Evolutionary conservation across 2,888 invertebrate species (phyloP).

Genomic region (Argynnis bischoffii): DNA sequence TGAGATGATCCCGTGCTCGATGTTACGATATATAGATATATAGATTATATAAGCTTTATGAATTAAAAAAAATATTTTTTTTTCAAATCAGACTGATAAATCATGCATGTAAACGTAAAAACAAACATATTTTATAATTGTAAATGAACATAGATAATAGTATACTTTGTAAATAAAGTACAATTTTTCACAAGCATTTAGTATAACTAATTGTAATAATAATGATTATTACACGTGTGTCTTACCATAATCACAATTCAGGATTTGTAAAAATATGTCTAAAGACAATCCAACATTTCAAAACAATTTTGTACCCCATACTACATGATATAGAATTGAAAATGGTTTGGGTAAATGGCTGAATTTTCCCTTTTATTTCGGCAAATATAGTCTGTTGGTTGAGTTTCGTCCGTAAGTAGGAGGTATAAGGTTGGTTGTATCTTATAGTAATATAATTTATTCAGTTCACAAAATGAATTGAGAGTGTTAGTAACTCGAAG

Average conservation of each 20-base stretch:
- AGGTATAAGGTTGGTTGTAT: slow-evolving; percentile 64
- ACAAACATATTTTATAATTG: no score
- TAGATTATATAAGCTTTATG: no score
- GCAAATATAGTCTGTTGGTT: slow-evolving; percentile 55
- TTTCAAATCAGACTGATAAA: no score
- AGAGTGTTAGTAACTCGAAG: slow-evolving; percentile 81
- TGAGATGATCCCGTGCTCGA: no score
- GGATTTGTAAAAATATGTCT: slow-evolving; percentile 66
- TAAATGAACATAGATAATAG: no score
- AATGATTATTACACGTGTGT: slow-evolving; percentile 70
- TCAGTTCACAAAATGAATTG: slow-evolving; percentile 82
- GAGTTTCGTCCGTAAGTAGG: slow-evolving; percentile 55
- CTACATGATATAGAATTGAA: slow-evolving; percentile 51
- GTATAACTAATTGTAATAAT: slow-evolving; percentile 49
- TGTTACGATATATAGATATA: no score
- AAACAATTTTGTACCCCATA: slow-evolving; percentile 53
- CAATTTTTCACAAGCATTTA: no score
- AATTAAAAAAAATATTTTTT: no score
- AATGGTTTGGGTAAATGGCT: slow-evolving; percentile 52
- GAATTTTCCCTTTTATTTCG: slow-evolving; percentile 63
- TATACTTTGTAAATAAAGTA: no score
- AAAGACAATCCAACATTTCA: slow-evolving; percentile 27
- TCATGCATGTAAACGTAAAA: no score
- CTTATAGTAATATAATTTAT: slow-evolving; percentile 70
- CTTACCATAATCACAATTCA: slow-evolving; percentile 71